Percentiles rank a stretch among this genome's conserved stretches.
These are phyloP conservation scores for Anagyrus pseudococci DNA, from an alignment of 2,888 invertebrate genomes.

Conservation along the genomic window DNA sequence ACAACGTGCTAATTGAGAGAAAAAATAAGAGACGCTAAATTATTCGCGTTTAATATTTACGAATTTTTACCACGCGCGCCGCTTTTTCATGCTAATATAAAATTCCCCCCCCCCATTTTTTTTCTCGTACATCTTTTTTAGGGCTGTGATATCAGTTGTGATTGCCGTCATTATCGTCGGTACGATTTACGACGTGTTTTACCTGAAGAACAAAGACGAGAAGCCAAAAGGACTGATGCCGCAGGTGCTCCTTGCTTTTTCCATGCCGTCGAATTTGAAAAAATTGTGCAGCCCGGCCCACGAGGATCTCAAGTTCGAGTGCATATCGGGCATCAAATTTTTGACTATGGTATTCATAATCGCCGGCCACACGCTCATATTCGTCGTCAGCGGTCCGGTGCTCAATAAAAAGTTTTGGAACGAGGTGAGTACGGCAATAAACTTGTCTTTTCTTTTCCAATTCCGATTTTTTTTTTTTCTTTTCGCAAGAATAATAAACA, in stretches of 20 bases:
- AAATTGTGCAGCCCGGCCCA: conserved; percentile 68
- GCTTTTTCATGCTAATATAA: no score
- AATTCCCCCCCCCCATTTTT: no score
- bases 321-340: conserved; percentile 72
- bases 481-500: no score
- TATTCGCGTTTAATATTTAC: no score
- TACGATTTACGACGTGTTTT: conserved; percentile 50
- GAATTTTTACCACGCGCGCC: conserved; percentile 14
- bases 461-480: no score
- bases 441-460: no score
- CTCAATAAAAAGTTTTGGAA: conserved; percentile 71
- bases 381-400: conserved; percentile 72
- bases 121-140: no score
- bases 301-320: conserved; percentile 69
- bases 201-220: conserved; percentile 41
- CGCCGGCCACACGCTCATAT: conserved; percentile 72
- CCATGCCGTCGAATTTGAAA: conserved; percentile 67
- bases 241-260: conserved; percentile 64
- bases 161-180: conserved; percentile 47
- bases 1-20: no score
- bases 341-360: conserved; percentile 74
- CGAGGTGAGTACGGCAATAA: conserved; percentile 64
- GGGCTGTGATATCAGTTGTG: conserved; percentile 48
- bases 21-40: no score
- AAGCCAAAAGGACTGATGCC: conserved; percentile 42